phyloP scores from a whole-genome alignment of 2,113 vertebrate species.

The Heterotilapia buettikoferi region DNA sequence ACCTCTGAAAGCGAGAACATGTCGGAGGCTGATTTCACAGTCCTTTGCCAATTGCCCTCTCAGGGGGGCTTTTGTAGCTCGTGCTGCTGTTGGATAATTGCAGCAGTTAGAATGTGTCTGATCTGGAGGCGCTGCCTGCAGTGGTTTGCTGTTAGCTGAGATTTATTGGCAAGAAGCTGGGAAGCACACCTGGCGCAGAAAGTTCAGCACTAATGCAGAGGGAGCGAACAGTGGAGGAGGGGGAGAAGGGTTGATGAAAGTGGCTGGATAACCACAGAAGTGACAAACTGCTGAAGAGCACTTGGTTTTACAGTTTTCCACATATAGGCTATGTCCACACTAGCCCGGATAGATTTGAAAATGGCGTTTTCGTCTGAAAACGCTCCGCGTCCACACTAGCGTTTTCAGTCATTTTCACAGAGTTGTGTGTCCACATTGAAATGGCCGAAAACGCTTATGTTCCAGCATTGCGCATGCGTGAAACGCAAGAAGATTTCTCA shows the following conservation, averaged over 20 bases:
- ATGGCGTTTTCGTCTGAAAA: not conserved
- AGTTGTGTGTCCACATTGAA: not conserved
- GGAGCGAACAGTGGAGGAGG: not conserved
- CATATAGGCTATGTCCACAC: not conserved
- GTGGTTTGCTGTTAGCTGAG: constrained; percentile 8
- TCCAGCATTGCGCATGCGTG: not conserved
- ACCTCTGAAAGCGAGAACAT: constrained; percentile 25
- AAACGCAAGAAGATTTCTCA: not conserved
- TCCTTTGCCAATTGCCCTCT: constrained; percentile 25
- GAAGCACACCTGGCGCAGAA: constrained; percentile 48
- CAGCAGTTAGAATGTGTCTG: constrained; percentile 12
- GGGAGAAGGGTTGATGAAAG: not conserved
- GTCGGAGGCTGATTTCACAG: constrained; percentile 19
- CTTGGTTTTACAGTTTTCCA: not conserved
- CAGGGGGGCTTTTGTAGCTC: not conserved
- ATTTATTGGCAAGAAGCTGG: constrained; percentile 36
- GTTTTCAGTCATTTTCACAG: not conserved
- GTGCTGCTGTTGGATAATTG: constrained; percentile 11
- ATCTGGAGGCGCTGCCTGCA: constrained; percentile 15
- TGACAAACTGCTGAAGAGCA: not conserved
- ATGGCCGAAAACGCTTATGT: not conserved
- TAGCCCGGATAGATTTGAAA: not conserved
- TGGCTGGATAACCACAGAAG: not conserved
- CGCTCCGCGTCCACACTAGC: not conserved
- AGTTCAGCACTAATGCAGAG: constrained; percentile 33